phyloP scores from a whole-genome alignment of 2,888 invertebrate species.

The Desoria tigrina region DNA sequence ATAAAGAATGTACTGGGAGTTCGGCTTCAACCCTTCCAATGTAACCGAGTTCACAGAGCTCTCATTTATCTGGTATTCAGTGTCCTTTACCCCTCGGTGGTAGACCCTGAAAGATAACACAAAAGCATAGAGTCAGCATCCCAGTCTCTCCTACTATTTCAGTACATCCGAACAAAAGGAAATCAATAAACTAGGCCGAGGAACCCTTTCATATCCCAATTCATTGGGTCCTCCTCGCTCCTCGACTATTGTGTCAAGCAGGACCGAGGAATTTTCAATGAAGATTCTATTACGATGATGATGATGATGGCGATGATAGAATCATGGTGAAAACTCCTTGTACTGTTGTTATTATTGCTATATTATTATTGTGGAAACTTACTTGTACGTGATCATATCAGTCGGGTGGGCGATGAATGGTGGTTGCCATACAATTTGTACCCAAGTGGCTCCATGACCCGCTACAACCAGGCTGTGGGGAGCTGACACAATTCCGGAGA shows the following conservation, averaged over 20 bases:
- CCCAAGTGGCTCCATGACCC: constrained; percentile 78
- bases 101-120: constrained; percentile 63
- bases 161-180: no score
- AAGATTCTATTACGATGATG: no score
- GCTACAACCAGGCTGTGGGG: constrained; percentile 78
- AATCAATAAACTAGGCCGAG: no score
- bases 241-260: no score
- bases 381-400: constrained; percentile 75
- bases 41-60: constrained; percentile 72
- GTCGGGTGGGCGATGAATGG: constrained; percentile 79
- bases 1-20: constrained; percentile 79
- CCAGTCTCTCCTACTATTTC: no score
- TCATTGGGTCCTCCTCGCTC: no score
- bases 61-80: constrained; percentile 63
- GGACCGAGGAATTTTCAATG: no score
- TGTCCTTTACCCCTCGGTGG: constrained; percentile 68
- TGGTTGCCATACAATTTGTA: constrained; percentile 80
- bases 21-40: constrained; percentile 71
- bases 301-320: no score
- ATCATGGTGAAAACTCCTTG: no score
- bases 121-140: constrained; percentile 9
- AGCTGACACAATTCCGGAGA: constrained; percentile 73
- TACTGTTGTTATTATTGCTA: no score
- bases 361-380: constrained; percentile 56
- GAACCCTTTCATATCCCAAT: no score